phyloP scores from a whole-genome alignment of 2,113 vertebrate genomes.

The Fulica atra region DNA sequence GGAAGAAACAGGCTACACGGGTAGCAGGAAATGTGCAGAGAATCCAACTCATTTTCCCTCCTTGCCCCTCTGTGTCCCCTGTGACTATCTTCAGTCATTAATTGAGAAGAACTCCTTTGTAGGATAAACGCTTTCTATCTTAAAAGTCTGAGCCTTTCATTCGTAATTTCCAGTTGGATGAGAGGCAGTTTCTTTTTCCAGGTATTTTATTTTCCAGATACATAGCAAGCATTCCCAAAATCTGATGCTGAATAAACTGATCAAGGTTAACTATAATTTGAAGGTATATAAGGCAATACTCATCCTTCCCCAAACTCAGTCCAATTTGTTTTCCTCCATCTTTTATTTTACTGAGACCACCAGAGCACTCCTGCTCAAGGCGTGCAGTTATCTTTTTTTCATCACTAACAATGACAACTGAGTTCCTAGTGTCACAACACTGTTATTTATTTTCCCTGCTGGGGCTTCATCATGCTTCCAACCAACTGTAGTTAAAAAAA shows the following conservation, averaged over 20 bases:
- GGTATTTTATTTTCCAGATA: not conserved
- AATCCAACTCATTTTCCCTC: not conserved
- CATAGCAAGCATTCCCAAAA: not conserved
- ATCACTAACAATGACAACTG: not conserved
- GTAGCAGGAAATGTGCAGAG: not conserved
- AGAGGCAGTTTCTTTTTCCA: not conserved
- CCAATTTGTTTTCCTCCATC: not conserved
- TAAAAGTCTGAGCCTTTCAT: not conserved
- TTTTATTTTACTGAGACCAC: not conserved
- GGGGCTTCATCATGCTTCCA: conserved; percentile 5
- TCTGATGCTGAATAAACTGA: not conserved
- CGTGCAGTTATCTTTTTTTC: not conserved
- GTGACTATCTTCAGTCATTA: not conserved
- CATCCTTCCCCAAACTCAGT: not conserved
- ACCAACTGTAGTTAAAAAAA: conserved; percentile 33
- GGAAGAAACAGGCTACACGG: not conserved
- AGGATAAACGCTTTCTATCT: not conserved
- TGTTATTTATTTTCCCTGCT: conserved; percentile 38
- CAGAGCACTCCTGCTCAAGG: not conserved
- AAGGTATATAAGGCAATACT: not conserved
- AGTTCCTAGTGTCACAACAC: not conserved
- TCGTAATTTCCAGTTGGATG: not conserved
- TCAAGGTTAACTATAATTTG: not conserved
- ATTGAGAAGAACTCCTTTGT: not conserved
- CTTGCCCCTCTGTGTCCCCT: not conserved